Conservation (phyloP, 2,113 vertebrate species). For the Caranx melampygus region DNA sequence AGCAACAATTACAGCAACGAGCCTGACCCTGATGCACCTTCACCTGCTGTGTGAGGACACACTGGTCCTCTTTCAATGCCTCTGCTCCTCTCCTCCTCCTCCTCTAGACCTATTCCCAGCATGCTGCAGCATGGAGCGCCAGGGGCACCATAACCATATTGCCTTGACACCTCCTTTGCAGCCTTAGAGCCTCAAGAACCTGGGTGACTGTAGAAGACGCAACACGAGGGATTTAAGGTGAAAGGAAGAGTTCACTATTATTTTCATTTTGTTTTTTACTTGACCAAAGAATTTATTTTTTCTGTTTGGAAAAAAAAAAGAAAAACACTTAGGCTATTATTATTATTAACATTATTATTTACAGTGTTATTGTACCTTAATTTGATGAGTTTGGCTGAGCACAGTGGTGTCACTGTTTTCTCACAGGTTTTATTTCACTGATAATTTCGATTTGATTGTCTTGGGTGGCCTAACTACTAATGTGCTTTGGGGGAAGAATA, state of each 20-base stretch:
- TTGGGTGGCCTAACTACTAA: slow-evolving; percentile 67
- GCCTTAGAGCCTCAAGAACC: slow-evolving; percentile 86
- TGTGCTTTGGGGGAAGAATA: slow-evolving; percentile 55
- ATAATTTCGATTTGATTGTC: slow-evolving; percentile 53
- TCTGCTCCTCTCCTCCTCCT: slow-evolving; percentile 68
- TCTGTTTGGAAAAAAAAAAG: slow-evolving; percentile 65
- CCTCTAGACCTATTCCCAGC: slow-evolving; percentile 77
- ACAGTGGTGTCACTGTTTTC: slow-evolving; percentile 74
- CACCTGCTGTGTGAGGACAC: slow-evolving; percentile 87
- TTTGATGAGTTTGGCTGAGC: slow-evolving; percentile 76
- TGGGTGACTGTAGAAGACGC: slow-evolving; percentile 75
- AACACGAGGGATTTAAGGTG: slow-evolving; percentile 62
- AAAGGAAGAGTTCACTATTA: slow-evolving; percentile 68
- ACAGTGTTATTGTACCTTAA: slow-evolving; percentile 67
- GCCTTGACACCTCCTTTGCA: slow-evolving; percentile 87
- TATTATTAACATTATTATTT: slow-evolving; percentile 74
- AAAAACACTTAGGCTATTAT: slow-evolving; percentile 52
- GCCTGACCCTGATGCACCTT: slow-evolving; percentile 91
- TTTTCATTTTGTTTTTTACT: slow-evolving; percentile 79
- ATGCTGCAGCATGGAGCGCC: slow-evolving; percentile 85
- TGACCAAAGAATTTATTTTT: slow-evolving; percentile 86
- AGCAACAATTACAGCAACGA: slow-evolving; percentile 89
- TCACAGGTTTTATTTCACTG: slow-evolving; percentile 65
- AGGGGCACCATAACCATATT: slow-evolving; percentile 85
- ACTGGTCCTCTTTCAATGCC: slow-evolving; percentile 71